Evolutionary conservation across 2,797 vertebrate genomes (phyloP), one percentile per base, ranked within the genome.

Genomic region (Clamator glandarius): DNA sequence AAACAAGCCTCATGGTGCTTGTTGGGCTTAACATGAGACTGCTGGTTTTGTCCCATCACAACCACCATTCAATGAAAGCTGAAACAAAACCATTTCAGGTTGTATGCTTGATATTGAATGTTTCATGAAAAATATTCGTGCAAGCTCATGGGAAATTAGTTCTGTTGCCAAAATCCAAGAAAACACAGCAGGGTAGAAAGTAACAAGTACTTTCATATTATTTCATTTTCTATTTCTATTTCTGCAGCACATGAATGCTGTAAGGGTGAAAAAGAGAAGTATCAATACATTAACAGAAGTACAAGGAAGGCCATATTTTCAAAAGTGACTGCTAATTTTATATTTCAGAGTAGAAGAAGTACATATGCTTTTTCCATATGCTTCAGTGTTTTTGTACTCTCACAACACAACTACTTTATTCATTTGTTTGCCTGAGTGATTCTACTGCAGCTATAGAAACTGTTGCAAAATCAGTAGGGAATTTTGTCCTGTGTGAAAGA

Each of bases 391-490:
- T 73, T 33, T 41, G 26, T 23, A 46, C 70, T 86, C 84, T 68
- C 51, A 88, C 41, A 83, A 23, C 12, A 46, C 35, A 95, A 26
- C 20, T 78, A 35, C n/a, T 82, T 67, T n/a, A 39, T 29, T 85
- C 76, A 69, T 69, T 91, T 88, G 20, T 83, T 84, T 93, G 21
- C 48, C 58, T 90, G 90, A 76, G 69, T 83, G n/a, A 77, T 94
- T 90, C 21, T 63, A 12, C 39, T 80, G 36, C 18, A 75, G 81
- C 52, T 61, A 33, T 21, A 52, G 36, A 77, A 67, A 20, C 19
- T 83, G 80, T 67, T 95, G 44, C 36, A 93, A 94, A 96, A 93
- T 88, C 92, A 94, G 58, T 73, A 82, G 29, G 24, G 94, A 86
- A 86, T 73, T 84, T 82, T 67, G 28, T 42, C 28, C 28, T 67